These are phyloP conservation scores for Pantherophis alleghaniensis DNA, from an alignment of 2,797 vertebrate genomes.

Conservation along the genomic window DNA sequence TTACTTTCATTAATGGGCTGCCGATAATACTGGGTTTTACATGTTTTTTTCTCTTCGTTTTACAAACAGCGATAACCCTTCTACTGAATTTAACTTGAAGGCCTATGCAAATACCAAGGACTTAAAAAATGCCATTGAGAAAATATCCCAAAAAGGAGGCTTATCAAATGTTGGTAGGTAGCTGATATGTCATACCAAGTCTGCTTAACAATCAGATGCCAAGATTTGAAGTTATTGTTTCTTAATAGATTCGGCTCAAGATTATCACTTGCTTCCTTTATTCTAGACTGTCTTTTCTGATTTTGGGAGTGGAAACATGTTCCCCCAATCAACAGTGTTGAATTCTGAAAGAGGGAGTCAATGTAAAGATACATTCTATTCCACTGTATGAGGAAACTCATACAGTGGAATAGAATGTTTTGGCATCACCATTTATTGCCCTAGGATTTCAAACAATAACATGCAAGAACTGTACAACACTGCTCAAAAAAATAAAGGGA, in stretches of 20 bases:
- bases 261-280: background rate
- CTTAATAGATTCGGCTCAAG: background rate
- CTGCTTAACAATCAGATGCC: background rate
- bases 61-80: slow-evolving; percentile 82
- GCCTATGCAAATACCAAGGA: slow-evolving; percentile 82
- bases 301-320: background rate
- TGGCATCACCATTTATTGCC: background rate
- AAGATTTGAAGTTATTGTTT: background rate
- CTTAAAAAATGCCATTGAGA: slow-evolving; percentile 84
- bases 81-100: slow-evolving; percentile 89
- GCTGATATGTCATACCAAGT: background rate
- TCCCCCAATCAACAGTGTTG: background rate
- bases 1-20: background rate
- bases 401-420: no score
- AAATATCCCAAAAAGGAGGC: slow-evolving; percentile 91
- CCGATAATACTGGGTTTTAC: background rate
- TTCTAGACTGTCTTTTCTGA: background rate
- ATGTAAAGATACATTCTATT: background rate
- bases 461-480: background rate
- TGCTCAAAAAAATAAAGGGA: no score
- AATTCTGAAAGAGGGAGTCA: background rate
- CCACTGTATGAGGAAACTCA: background rate
- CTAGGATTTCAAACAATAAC: background rate
- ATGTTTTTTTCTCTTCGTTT: slow-evolving; percentile 26
- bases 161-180: slow-evolving; percentile 92